A percentile compares a stretch with the other conserved stretches of the same genome.
Conservation (phyloP, 2,113 vertebrate genomes). For the Chrysochloris asiatica region DNA sequence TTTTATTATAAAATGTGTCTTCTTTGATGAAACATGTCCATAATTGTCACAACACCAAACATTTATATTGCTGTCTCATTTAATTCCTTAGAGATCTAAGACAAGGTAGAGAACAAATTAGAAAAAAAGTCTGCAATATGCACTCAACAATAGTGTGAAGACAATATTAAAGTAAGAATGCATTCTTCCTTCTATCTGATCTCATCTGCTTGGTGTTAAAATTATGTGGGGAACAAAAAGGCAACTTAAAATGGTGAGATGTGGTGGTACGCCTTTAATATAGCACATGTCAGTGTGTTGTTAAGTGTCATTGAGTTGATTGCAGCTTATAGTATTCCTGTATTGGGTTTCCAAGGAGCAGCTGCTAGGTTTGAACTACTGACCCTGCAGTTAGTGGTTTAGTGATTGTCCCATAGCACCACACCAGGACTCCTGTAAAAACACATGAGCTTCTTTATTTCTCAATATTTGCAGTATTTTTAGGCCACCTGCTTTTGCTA, state of each 20-base stretch:
- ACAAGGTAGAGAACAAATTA: conserved; percentile 11
- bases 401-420: no score
- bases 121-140: background rate
- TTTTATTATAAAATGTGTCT: conserved; percentile 35
- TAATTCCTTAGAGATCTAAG: conserved; percentile 28
- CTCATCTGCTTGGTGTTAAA: conserved; percentile 32
- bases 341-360: background rate
- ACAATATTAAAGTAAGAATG: background rate
- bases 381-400: background rate
- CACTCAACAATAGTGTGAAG: no score
- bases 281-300: background rate
- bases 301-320: no score
- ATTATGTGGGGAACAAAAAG: background rate
- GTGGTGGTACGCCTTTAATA: background rate
- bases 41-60: conserved; percentile 10
- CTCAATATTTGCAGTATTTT: no score
- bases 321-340: no score
- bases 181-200: background rate
- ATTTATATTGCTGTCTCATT: conserved; percentile 45
- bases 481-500: no score
- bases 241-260: background rate
- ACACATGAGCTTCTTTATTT: no score
- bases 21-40: conserved; percentile 50
- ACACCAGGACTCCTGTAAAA: no score
- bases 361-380: background rate